These are phyloP conservation scores for Prolemur simus DNA, from an alignment of 2,113 vertebrate species.

Conservation along the genomic window DNA sequence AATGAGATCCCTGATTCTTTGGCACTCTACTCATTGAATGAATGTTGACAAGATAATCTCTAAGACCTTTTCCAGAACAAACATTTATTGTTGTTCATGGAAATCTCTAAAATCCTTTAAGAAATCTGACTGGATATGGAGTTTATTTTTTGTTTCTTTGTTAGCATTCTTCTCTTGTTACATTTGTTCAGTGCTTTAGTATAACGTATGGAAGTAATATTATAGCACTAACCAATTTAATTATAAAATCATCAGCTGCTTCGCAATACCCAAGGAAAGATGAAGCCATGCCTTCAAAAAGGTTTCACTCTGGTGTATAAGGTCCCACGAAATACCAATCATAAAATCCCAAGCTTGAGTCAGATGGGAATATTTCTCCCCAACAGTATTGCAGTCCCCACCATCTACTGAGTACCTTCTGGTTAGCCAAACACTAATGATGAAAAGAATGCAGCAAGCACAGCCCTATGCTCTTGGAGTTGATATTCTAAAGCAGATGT, in stretches of 20 bases:
- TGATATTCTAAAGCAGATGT: not conserved
- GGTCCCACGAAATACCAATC: not conserved
- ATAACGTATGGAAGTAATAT: not conserved
- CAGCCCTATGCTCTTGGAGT: not conserved
- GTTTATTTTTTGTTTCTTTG: not conserved
- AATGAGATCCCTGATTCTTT: not conserved
- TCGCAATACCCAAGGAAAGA: not conserved
- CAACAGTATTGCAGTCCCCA: not conserved
- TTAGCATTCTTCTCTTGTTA: not conserved
- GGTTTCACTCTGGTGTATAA: not conserved
- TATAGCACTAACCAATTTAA: not conserved
- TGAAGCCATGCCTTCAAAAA: not conserved
- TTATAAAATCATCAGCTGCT: not conserved
- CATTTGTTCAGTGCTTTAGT: not conserved
- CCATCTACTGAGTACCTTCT: not conserved
- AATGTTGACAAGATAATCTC: not conserved
- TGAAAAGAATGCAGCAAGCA: not conserved
- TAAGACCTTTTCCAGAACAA: slow-evolving; percentile 13
- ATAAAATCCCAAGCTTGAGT: not conserved
- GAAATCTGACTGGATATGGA: not conserved
- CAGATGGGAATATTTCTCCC: not conserved
- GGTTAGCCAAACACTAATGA: not conserved
- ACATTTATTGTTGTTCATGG: not conserved
- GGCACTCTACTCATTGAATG: not conserved
- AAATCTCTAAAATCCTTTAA: slow-evolving; percentile 27